These are phyloP conservation scores for Scylla paramamosain DNA, from an alignment of 1,140 invertebrate species.

Conservation along the genomic window DNA sequence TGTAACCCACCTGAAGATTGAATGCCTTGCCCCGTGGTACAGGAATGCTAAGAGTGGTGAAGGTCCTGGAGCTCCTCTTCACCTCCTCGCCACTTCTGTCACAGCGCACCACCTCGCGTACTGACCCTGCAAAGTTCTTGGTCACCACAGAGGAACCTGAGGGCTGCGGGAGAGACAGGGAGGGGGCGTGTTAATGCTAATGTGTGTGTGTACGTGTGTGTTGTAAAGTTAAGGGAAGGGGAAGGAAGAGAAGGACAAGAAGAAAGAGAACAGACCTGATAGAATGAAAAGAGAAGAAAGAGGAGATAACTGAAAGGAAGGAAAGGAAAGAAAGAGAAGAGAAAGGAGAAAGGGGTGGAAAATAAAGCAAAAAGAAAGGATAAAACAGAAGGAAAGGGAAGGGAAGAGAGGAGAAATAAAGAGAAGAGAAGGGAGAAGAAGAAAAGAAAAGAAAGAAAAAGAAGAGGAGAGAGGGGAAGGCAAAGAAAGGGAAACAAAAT, in stretches of 20 bases:
- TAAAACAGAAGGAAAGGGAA: too few relatives aligned
- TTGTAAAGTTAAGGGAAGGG: not conserved
- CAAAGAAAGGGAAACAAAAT: not conserved
- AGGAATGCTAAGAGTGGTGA: slow-evolving; percentile 31
- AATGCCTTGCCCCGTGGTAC: not conserved
- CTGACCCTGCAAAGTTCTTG: not conserved
- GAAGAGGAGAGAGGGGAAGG: not conserved
- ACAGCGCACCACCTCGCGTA: not conserved
- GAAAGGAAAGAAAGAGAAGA: too few relatives aligned
- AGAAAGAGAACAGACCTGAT: not conserved
- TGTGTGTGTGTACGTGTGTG: not conserved
- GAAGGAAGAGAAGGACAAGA: not conserved
- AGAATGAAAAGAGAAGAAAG: too few relatives aligned
- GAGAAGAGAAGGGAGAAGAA: too few relatives aligned
- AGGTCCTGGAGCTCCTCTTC: not conserved
- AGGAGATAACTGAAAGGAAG: too few relatives aligned
- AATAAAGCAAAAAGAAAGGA: too few relatives aligned
- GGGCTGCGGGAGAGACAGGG: slow-evolving; percentile 26
- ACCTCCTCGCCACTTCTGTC: slow-evolving; percentile 38
- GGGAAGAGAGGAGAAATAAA: too few relatives aligned
- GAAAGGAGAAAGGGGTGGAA: too few relatives aligned
- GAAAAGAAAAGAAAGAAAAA: too few relatives aligned
- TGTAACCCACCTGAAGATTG: slow-evolving; percentile 38
- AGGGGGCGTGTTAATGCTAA: not conserved
- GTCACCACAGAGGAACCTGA: slow-evolving; percentile 38